Evolutionary conservation across 1,140 invertebrate genomes (phyloP).

Genomic region (Dendrolimus kikuchii): DNA sequence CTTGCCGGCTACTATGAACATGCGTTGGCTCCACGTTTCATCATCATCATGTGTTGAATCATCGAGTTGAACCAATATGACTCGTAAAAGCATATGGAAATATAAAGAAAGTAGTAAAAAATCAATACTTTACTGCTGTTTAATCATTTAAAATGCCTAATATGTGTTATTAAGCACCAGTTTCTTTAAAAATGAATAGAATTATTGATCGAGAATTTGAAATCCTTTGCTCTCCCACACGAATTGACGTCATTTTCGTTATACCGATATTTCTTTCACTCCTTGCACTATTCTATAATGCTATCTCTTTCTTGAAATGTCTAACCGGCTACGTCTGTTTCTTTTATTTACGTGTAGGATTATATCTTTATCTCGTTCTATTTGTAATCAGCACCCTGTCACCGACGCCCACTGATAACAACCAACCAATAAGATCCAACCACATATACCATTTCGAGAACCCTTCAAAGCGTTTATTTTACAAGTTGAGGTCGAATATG

Average conservation of each 20-base stretch:
- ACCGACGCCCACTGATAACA: conserved; percentile 28
- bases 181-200: background rate
- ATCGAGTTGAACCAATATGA: too few species aligned
- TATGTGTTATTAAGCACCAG: too few species aligned
- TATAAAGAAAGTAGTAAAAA: too few species aligned
- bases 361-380: conserved; percentile 14
- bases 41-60: too few species aligned
- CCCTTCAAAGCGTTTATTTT: conserved; percentile 32
- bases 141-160: too few species aligned
- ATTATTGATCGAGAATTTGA: conserved; percentile 1
- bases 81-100: too few species aligned
- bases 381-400: conserved; percentile 21
- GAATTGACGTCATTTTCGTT: background rate
- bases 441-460: conserved; percentile 59
- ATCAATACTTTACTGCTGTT: too few species aligned
- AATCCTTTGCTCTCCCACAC: conserved; percentile 2
- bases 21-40: too few species aligned
- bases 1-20: too few species aligned
- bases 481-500: conserved; percentile 46
- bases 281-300: background rate
- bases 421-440: conserved; percentile 44
- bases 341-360: conserved; percentile 2
- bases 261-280: conserved; percentile 1
- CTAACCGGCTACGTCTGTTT: conserved; percentile 5
- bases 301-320: too few species aligned